Conservation (phyloP, 2,888 invertebrate species). For the Plutella xylostella region DNA sequence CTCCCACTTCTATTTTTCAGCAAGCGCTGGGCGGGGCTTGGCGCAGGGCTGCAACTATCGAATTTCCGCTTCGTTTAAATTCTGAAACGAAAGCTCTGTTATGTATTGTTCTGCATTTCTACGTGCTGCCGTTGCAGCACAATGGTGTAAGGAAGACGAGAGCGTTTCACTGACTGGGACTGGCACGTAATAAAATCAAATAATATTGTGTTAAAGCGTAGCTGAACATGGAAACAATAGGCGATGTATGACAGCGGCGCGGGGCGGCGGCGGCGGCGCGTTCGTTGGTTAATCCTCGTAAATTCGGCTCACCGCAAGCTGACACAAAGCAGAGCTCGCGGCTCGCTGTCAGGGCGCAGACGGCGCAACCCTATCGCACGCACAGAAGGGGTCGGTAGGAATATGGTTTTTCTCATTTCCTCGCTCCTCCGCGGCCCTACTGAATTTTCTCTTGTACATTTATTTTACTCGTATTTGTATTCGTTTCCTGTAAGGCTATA, state of each 20-base stretch:
- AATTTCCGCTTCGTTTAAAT: too few relatives aligned
- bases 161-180: too few relatives aligned
- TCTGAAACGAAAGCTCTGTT: too few relatives aligned
- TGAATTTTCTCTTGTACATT: slow-evolving; percentile 47
- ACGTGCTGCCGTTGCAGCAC: too few relatives aligned
- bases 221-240: background rate
- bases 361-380: slow-evolving; percentile 18
- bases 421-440: slow-evolving; percentile 20
- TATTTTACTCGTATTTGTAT: slow-evolving; percentile 65
- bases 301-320: slow-evolving; percentile 39
- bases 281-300: slow-evolving; percentile 41
- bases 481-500: slow-evolving; percentile 58
- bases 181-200: slow-evolving; percentile 32
- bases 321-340: slow-evolving; percentile 37
- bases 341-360: slow-evolving; percentile 9
- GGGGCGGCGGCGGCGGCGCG: background rate
- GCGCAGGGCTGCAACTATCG: slow-evolving; percentile 1
- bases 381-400: slow-evolving; percentile 27
- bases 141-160: too few relatives aligned
- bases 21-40: background rate
- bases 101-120: too few relatives aligned
- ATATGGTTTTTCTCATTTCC: slow-evolving; percentile 62
- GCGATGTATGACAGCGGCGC: background rate
- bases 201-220: slow-evolving; percentile 28
- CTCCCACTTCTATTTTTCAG: slow-evolving; percentile 20